Conservation (phyloP, 2,888 invertebrate genomes). For the Stomorhina lunata region DNA sequence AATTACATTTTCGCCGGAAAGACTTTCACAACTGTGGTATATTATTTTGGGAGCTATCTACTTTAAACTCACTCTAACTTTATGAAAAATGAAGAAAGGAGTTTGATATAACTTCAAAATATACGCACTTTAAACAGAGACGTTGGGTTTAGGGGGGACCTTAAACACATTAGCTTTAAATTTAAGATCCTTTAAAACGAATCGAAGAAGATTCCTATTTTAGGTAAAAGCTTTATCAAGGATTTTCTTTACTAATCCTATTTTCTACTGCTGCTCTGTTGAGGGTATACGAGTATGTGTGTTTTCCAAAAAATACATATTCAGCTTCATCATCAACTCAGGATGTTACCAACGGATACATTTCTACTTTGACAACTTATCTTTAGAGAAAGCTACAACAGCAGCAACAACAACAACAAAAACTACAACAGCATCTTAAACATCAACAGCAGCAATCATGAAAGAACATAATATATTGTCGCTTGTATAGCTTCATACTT, state of each 20-base stretch:
- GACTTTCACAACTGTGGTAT: constrained; percentile 74
- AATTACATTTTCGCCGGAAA: constrained; percentile 77
- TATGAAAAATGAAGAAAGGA: background rate
- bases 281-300: background rate
- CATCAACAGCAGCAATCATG: constrained; percentile 3
- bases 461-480: constrained; percentile 30
- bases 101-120: background rate
- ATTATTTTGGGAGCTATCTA: constrained; percentile 68
- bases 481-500: constrained; percentile 13
- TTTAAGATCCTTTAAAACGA: background rate
- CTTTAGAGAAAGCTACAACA: background rate
- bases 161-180: background rate
- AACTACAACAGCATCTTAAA: background rate
- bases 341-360: constrained; percentile 58
- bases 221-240: background rate
- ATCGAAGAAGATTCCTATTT: background rate
- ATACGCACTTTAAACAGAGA: background rate
- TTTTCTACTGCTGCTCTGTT: constrained; percentile 2
- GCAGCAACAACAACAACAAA: background rate
- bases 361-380: constrained; percentile 59
- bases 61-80: too few relatives aligned
- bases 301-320: background rate
- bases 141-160: background rate
- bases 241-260: background rate
- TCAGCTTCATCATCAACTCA: constrained; percentile 40